Percentiles rank a stretch among this genome's conserved stretches.
Conservation (phyloP, 1,140 invertebrate genomes). For the Ylistrum balloti region DNA sequence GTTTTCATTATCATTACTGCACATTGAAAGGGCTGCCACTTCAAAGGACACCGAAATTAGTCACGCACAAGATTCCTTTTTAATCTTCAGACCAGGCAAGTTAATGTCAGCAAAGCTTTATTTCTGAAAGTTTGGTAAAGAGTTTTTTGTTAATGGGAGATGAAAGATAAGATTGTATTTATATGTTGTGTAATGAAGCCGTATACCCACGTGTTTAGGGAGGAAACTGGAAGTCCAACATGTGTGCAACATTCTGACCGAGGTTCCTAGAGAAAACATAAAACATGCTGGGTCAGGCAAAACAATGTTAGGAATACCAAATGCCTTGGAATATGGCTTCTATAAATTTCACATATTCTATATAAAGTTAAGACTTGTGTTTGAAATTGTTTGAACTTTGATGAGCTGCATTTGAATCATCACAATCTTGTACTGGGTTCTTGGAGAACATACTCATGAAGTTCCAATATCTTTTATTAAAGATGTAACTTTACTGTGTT, state of each 20-base stretch:
- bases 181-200: conserved; percentile 22
- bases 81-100: neutral
- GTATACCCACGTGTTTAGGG: neutral
- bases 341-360: neutral
- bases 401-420: too few species aligned
- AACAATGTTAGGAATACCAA: conserved; percentile 21
- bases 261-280: neutral
- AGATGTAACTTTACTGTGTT: too few species aligned
- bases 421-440: too few species aligned
- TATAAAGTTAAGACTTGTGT: too few species aligned
- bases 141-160: conserved; percentile 2
- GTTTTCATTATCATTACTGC: conserved; percentile 26
- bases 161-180: conserved; percentile 30
- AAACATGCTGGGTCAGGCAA: neutral
- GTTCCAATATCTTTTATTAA: too few species aligned
- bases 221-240: neutral
- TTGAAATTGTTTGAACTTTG: too few species aligned
- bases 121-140: conserved; percentile 12
- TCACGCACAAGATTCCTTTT: conserved; percentile 31
- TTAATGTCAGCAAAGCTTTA: conserved; percentile 1
- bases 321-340: neutral
- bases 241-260: neutral
- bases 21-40: conserved; percentile 3
- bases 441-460: too few species aligned
- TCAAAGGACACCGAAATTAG: conserved; percentile 9